Conservation (phyloP, 2,888 invertebrate species). For the Aphidoletes aphidimyza region DNA sequence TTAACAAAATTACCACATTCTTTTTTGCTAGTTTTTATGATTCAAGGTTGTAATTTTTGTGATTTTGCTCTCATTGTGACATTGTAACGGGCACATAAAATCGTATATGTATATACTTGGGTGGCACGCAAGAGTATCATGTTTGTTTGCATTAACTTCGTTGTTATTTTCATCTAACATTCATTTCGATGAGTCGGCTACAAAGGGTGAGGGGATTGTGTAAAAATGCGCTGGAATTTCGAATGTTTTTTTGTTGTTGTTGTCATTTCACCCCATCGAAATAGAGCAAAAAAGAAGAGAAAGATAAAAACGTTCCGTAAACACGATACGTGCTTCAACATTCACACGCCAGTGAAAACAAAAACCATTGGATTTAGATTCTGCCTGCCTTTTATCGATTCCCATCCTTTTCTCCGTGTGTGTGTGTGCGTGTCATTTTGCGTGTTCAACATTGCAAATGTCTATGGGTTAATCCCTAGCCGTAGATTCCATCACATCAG, state of each 20-base stretch:
- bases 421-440: neutral
- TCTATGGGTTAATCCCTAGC: neutral
- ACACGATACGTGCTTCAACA: neutral
- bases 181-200: no score
- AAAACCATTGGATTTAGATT: neutral
- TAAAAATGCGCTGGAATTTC: neutral
- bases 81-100: neutral
- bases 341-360: neutral
- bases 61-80: neutral
- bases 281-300: no score
- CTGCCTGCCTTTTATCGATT: conserved; percentile 7
- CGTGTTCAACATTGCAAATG: neutral
- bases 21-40: neutral
- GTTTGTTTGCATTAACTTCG: conserved; percentile 1
- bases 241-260: no score
- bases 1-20: conserved; percentile 40
- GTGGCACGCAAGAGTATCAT: neutral
- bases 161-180: neutral
- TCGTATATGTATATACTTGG: neutral
- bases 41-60: neutral
- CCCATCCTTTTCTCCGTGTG: neutral
- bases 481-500: neutral
- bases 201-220: neutral
- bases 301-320: no score
- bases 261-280: no score